These are phyloP conservation scores for Diadumene lineata DNA, from an alignment of 92 coral and sea anemone genomes.

Conservation along the genomic window DNA sequence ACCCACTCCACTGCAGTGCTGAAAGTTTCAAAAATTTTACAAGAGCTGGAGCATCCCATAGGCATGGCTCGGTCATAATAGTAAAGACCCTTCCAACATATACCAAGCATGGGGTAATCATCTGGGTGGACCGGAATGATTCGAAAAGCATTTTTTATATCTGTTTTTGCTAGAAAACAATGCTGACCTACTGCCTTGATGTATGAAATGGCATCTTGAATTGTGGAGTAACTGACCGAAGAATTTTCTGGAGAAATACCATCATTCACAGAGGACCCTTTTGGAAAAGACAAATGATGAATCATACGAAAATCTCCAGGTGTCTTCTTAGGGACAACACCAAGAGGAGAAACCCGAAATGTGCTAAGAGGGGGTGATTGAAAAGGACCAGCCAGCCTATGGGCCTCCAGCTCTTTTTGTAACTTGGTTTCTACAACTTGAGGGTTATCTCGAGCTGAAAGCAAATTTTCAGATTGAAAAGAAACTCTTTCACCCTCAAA, in stretches of 20 bases:
- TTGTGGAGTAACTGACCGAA: slow-evolving; percentile 38
- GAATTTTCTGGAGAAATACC: slow-evolving; percentile 53
- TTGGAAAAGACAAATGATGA: slow-evolving; percentile 61
- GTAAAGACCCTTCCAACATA: slow-evolving; percentile 48
- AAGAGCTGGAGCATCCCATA: slow-evolving; percentile 70
- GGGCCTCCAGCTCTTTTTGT: slow-evolving; percentile 22
- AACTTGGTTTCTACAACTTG: neutral
- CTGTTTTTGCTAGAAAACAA: slow-evolving; percentile 55
- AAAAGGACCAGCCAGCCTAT: slow-evolving; percentile 53
- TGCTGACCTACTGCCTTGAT: slow-evolving; percentile 41
- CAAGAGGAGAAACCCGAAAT: slow-evolving; percentile 58
- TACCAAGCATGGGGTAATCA: slow-evolving; percentile 55
- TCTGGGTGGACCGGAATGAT: slow-evolving; percentile 62
- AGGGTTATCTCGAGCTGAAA: neutral
- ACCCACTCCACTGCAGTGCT: slow-evolving; percentile 70
- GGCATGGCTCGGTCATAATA: slow-evolving; percentile 70
- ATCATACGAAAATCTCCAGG: slow-evolving; percentile 62
- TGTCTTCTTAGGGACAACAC: slow-evolving; percentile 56
- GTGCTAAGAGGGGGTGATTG: slow-evolving; percentile 33
- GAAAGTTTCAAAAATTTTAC: slow-evolving; percentile 60
- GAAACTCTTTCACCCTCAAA: neutral
- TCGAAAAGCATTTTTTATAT: slow-evolving; percentile 29
- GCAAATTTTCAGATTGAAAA: neutral
- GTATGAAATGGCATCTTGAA: slow-evolving; percentile 41
- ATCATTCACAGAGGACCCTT: slow-evolving; percentile 62